phyloP scores from a whole-genome alignment of 2,888 invertebrate species.

The Rosalia funebris region DNA sequence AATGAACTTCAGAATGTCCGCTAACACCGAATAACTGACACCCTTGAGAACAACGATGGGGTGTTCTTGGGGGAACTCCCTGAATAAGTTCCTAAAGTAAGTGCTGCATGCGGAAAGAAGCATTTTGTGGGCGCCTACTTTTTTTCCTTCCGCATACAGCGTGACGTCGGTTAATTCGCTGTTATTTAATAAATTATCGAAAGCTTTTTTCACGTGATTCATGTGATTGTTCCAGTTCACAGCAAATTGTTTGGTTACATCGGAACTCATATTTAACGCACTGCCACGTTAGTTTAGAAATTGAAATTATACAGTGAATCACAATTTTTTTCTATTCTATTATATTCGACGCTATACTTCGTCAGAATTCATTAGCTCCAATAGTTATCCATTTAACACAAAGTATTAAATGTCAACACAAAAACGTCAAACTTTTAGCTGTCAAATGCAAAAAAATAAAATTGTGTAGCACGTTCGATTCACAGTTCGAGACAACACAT shows the following conservation, averaged over 20 bases:
- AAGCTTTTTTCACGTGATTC: conserved; percentile 81
- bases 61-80: conserved; percentile 76
- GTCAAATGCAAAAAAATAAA: too few species aligned
- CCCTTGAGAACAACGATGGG: conserved; percentile 76
- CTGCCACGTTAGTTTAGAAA: too few species aligned
- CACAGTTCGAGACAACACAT: too few species aligned
- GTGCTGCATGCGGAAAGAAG: conserved; percentile 85
- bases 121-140: conserved; percentile 86
- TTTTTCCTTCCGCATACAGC: conserved; percentile 84
- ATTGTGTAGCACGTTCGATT: too few species aligned
- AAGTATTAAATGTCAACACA: too few species aligned
- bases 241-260: conserved; percentile 74
- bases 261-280: conserved; percentile 30
- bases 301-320: too few species aligned
- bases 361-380: too few species aligned
- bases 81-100: conserved; percentile 70
- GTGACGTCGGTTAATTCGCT: conserved; percentile 86
- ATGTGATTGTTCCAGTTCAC: conserved; percentile 89
- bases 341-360: too few species aligned
- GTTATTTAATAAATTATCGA: conserved; percentile 76
- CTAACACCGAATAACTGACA: conserved; percentile 72
- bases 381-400: too few species aligned
- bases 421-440: too few species aligned
- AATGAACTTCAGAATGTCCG: conserved; percentile 74
- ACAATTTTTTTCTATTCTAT: too few species aligned